Percentiles rank a stretch among this genome's conserved stretches.
Evolutionary conservation across 1,140 invertebrate species (phyloP).

Genomic region (Caerostris darwini): DNA sequence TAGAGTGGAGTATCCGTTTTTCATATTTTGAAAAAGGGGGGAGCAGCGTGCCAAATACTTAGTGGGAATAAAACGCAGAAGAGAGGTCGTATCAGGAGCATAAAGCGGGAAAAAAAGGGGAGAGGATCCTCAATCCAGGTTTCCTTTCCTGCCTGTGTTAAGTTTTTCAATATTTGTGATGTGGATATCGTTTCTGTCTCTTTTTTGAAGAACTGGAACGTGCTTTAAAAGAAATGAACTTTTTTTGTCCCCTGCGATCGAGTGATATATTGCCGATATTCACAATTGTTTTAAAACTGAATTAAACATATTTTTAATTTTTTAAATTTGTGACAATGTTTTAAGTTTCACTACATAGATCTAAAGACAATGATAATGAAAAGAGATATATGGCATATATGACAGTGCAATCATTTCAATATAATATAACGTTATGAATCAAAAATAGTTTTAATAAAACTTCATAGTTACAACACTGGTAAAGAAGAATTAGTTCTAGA

Average conservation of each 20-base stretch:
- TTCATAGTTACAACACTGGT: too few relatives aligned
- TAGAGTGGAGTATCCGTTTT: constrained; percentile 32
- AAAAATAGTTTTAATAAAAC: too few relatives aligned
- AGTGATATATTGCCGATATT: neutral
- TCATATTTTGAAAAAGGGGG: constrained; percentile 8
- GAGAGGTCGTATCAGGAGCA: neutral
- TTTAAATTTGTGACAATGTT: too few relatives aligned
- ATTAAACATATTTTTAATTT: too few relatives aligned
- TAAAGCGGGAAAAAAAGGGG: neutral
- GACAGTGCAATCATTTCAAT: too few relatives aligned
- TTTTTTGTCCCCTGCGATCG: neutral
- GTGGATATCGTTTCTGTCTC: neutral
- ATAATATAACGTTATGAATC: too few relatives aligned
- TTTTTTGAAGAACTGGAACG: neutral
- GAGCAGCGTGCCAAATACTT: neutral
- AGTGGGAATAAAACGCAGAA: neutral
- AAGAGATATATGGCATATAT: too few relatives aligned
- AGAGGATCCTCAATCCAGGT: neutral
- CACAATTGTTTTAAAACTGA: too few relatives aligned
- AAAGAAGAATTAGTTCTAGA: too few relatives aligned
- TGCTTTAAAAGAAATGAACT: neutral
- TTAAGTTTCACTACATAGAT: too few relatives aligned
- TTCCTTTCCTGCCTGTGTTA: neutral
- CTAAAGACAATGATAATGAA: too few relatives aligned
- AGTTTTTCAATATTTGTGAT: neutral